Percentiles rank a stretch among this genome's conserved stretches.
These are phyloP conservation scores for Aphodius sticticus DNA, from an alignment of 2,888 invertebrate species.

Conservation along the genomic window DNA sequence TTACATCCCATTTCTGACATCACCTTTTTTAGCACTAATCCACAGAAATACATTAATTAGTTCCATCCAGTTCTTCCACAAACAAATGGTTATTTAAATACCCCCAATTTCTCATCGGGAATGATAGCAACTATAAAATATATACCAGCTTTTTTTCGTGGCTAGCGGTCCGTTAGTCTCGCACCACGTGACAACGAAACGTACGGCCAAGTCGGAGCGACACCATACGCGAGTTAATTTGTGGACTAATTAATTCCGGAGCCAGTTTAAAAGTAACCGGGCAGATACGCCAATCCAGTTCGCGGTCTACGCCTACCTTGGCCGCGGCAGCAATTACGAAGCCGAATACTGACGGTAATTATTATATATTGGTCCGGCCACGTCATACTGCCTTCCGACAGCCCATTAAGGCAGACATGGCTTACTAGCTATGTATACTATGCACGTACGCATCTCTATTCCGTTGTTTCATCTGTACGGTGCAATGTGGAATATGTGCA, in stretches of 20 bases:
- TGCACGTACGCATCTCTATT: constrained; percentile 8
- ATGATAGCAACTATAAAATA: background rate
- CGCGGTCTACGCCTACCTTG: constrained; percentile 9
- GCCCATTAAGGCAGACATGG: constrained; percentile 24
- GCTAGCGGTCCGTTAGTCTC: background rate
- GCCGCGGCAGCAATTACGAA: constrained; percentile 7
- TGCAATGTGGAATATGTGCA: background rate
- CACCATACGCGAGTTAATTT: background rate
- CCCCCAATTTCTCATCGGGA: background rate
- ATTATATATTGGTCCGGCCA: constrained; percentile 21
- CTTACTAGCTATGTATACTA: background rate
- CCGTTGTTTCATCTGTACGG: background rate
- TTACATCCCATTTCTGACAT: too few species aligned
- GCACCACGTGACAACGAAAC: background rate
- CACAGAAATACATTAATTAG: too few species aligned
- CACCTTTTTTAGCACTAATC: too few species aligned
- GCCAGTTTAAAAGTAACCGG: background rate
- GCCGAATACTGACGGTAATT: constrained; percentile 6
- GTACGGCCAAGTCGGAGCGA: background rate
- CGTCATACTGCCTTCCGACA: constrained; percentile 20
- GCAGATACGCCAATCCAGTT: background rate
- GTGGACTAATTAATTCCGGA: background rate
- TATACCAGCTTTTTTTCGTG: background rate
- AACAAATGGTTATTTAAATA: background rate
- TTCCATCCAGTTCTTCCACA: background rate